These are phyloP conservation scores for Halichoeres trimaculatus DNA, from an alignment of 2,113 vertebrate species.

Conservation along the genomic window DNA sequence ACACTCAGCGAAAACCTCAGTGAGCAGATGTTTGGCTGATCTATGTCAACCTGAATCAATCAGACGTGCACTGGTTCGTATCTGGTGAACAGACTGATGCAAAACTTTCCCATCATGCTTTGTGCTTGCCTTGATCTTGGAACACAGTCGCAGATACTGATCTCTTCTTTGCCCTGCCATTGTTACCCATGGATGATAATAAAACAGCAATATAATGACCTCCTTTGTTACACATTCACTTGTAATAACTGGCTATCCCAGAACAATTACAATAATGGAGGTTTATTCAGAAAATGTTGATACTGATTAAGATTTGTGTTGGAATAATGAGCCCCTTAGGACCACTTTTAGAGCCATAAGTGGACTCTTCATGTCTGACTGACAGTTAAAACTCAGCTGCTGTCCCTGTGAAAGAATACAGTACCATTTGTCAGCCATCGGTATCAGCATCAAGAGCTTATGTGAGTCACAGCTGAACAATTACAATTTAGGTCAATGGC, in stretches of 20 bases:
- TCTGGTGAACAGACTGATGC: constrained; percentile 16
- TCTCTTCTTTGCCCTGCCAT: constrained; percentile 11
- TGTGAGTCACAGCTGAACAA: constrained; percentile 2
- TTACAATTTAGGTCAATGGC: constrained; percentile 19
- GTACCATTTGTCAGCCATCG: constrained; percentile 33
- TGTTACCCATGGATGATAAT: constrained; percentile 34
- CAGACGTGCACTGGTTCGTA: constrained; percentile 17
- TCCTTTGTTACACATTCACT: constrained; percentile 41
- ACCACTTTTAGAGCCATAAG: constrained; percentile 47
- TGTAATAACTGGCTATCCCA: constrained; percentile 44
- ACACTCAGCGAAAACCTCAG: constrained; percentile 22
- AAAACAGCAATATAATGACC: constrained; percentile 23
- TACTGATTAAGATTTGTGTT: constrained; percentile 60
- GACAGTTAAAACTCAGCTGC: constrained; percentile 45
- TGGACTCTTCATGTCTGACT: constrained; percentile 64
- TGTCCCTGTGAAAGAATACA: constrained; percentile 31
- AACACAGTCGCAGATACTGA: constrained; percentile 26
- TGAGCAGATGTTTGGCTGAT: constrained; percentile 34
- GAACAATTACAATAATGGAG: constrained; percentile 54
- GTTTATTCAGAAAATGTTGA: constrained; percentile 63
- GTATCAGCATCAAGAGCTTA: not conserved
- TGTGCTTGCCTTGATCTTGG: constrained; percentile 29
- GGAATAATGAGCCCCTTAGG: constrained; percentile 62
- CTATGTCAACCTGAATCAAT: constrained; percentile 41
- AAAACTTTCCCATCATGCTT: constrained; percentile 9